Evolutionary conservation across 2,113 vertebrate genomes (phyloP).

Genomic region (Noturus placidus): DNA sequence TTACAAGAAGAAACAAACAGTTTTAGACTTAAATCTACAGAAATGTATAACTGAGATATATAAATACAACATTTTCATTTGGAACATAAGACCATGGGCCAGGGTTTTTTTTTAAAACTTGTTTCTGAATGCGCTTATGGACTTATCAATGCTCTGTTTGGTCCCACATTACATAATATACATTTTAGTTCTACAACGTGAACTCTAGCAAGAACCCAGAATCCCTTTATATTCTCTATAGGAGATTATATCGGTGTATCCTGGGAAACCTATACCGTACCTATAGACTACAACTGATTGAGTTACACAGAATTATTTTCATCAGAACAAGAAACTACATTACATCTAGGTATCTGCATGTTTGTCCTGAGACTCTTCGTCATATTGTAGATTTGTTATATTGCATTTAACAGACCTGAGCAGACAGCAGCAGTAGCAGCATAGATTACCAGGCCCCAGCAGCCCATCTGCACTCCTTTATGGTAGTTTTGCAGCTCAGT

Average conservation of each 20-base stretch:
- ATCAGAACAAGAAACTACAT: neutral
- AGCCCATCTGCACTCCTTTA: slow-evolving; percentile 94
- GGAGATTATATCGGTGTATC: neutral
- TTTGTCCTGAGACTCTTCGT: neutral
- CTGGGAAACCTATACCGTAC: neutral
- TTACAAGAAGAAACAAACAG: slow-evolving; percentile 33
- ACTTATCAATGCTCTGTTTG: neutral
- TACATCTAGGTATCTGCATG: neutral
- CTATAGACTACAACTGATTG: neutral
- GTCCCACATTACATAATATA: neutral
- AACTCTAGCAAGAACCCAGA: neutral
- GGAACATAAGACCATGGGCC: too few relatives aligned
- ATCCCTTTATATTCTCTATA: neutral
- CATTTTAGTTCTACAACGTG: neutral
- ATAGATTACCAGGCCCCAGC: slow-evolving; percentile 96
- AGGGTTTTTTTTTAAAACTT: too few relatives aligned
- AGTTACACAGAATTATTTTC: neutral
- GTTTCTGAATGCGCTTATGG: neutral
- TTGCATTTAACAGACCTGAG: slow-evolving; percentile 64
- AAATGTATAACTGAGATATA: neutral
- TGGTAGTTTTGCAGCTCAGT: slow-evolving; percentile 83
- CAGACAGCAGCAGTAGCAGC: slow-evolving; percentile 91
- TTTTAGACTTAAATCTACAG: neutral
- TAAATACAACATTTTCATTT: too few relatives aligned
- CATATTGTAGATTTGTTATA: neutral